Conservation (phyloP, 2,113 vertebrate species). For the Misgurnus mizolepis region DNA sequence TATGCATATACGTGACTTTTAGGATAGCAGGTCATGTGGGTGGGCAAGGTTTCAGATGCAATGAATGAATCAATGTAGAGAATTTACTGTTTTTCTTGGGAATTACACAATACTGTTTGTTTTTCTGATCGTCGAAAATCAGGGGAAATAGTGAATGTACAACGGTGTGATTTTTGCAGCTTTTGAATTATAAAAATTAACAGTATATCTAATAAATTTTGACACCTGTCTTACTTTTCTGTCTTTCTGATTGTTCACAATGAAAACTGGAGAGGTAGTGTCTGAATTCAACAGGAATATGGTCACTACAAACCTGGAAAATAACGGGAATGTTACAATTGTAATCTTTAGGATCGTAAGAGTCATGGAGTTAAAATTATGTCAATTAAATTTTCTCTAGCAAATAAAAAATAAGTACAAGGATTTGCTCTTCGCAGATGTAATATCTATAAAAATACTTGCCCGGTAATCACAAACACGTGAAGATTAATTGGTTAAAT, state of each 20-base stretch:
- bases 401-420: too few species aligned
- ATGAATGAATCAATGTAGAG: slow-evolving; percentile 59
- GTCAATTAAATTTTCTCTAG: too few species aligned
- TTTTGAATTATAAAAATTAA: slow-evolving; percentile 75
- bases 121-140: slow-evolving; percentile 74
- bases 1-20: slow-evolving; percentile 17
- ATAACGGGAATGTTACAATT: background rate
- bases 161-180: slow-evolving; percentile 67
- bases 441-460: background rate
- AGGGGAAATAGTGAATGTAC: slow-evolving; percentile 87
- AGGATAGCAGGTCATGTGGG: slow-evolving; percentile 54
- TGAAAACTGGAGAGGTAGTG: background rate
- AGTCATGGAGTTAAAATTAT: too few species aligned
- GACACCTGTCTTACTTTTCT: slow-evolving; percentile 67
- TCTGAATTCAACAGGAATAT: background rate
- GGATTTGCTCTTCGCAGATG: too few species aligned
- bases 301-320: background rate
- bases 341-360: background rate
- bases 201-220: slow-evolving; percentile 90
- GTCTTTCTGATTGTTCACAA: background rate
- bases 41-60: slow-evolving; percentile 37
- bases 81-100: slow-evolving; percentile 63
- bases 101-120: slow-evolving; percentile 65
- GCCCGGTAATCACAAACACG: background rate
- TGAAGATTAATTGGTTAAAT: background rate